Percentiles rank a stretch among this genome's conserved stretches.
These are phyloP conservation scores for Salarias fasciatus DNA, from an alignment of 2,797 vertebrate species.

Conservation along the genomic window DNA sequence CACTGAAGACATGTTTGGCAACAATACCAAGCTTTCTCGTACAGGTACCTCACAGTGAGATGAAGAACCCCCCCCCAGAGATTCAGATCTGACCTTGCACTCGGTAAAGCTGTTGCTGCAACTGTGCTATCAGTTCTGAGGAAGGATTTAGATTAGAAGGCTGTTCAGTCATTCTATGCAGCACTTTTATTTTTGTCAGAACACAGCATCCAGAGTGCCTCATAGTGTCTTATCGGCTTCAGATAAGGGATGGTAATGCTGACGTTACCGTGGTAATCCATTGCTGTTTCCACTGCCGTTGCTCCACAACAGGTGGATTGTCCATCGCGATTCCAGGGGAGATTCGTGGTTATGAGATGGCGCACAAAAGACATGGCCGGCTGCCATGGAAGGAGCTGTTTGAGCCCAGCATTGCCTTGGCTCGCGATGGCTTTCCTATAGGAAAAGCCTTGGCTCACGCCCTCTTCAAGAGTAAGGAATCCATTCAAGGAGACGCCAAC, in stretches of 20 bases:
- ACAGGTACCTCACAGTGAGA: conserved; percentile 80
- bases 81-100: conserved; percentile 1
- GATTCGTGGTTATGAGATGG: conserved; percentile 93
- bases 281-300: conserved; percentile 22
- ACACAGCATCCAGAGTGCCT: background rate
- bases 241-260: background rate
- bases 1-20: conserved; percentile 87
- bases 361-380: conserved; percentile 90
- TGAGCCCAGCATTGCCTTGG: conserved; percentile 91
- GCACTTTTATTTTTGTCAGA: background rate
- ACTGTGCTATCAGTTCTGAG: conserved; percentile 6
- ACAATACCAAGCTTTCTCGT: conserved; percentile 84
- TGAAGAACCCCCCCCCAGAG: conserved; percentile 25
- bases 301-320: conserved; percentile 85
- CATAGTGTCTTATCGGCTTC: conserved; percentile 2
- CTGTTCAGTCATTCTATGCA: conserved; percentile 17
- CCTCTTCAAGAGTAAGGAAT: conserved; percentile 72
- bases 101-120: conserved; percentile 5
- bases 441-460: conserved; percentile 87
- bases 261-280: background rate
- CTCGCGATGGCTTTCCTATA: conserved; percentile 90
- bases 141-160: conserved; percentile 29
- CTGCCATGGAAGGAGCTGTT: conserved; percentile 94
- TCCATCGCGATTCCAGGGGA: conserved; percentile 96
- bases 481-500: conserved; percentile 81